Conservation (phyloP, 2,113 vertebrate species). For the Laticauda laticaudata region DNA sequence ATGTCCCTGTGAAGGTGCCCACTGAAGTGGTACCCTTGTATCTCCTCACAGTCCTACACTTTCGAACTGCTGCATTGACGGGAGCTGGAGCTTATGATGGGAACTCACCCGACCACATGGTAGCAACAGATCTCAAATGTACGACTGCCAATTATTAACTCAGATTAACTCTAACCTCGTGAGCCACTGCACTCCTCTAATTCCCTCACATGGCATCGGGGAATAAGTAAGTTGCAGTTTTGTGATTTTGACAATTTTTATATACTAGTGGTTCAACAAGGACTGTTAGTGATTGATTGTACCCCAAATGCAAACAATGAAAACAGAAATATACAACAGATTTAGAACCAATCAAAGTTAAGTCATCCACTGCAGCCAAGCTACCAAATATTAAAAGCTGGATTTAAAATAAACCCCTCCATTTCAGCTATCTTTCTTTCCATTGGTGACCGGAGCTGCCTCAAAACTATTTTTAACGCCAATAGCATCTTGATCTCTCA, state of each 20-base stretch:
- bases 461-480: constrained; percentile 12
- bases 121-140: no score
- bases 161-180: no score
- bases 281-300: background rate
- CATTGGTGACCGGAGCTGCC: background rate
- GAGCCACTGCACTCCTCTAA: no score
- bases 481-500: constrained; percentile 14
- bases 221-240: no score
- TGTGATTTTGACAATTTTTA: background rate
- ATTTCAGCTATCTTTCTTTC: background rate
- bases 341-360: background rate
- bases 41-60: no score
- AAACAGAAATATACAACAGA: background rate
- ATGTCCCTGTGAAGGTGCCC: no score
- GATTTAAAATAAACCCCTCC: background rate
- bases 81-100: no score
- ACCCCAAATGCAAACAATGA: background rate
- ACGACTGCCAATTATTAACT: no score
- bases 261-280: background rate
- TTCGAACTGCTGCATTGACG: no score
- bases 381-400: background rate
- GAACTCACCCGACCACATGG: no score
- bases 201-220: no score
- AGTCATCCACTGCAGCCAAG: background rate
- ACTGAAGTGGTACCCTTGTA: no score